Percentiles rank a stretch among this genome's conserved stretches.
Conservation (phyloP, 2,797 vertebrate genomes). For the Periophthalmus magnuspinnatus region DNA sequence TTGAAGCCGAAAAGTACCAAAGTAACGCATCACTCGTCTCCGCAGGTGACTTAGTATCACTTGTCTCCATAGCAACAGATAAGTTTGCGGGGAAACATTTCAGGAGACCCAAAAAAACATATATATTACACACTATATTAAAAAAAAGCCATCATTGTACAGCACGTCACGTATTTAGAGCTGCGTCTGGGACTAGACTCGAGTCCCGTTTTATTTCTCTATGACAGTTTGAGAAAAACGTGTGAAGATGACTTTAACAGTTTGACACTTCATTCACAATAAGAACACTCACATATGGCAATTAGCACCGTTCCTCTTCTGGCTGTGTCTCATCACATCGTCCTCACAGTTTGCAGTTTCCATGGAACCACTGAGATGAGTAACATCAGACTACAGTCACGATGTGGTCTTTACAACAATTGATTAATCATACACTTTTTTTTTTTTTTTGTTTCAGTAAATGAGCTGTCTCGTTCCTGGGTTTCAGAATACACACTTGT, state of each 20-base stretch:
- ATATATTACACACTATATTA: too few species aligned
- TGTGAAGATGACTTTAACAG: constrained; percentile 7
- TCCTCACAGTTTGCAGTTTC: constrained; percentile 24
- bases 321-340: constrained; percentile 35
- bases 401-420: neutral
- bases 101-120: too few species aligned
- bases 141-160: too few species aligned
- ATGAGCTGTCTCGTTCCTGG: neutral
- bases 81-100: too few species aligned
- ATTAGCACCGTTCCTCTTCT: constrained; percentile 25
- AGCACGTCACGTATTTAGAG: too few species aligned
- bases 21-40: too few species aligned
- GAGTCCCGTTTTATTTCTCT: constrained; percentile 19
- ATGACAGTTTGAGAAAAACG: constrained; percentile 25
- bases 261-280: constrained; percentile 19
- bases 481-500: too few species aligned
- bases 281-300: constrained; percentile 15
- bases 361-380: constrained; percentile 19
- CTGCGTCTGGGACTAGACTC: too few species aligned
- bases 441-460: neutral
- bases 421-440: too few species aligned
- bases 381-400: constrained; percentile 6
- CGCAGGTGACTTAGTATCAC: too few species aligned
- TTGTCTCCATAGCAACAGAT: too few species aligned
- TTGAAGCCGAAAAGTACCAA: too few species aligned